Percentiles rank a stretch among this genome's conserved stretches.
phyloP scores from a whole-genome alignment of 2,113 vertebrate species.

The Grus americana region DNA sequence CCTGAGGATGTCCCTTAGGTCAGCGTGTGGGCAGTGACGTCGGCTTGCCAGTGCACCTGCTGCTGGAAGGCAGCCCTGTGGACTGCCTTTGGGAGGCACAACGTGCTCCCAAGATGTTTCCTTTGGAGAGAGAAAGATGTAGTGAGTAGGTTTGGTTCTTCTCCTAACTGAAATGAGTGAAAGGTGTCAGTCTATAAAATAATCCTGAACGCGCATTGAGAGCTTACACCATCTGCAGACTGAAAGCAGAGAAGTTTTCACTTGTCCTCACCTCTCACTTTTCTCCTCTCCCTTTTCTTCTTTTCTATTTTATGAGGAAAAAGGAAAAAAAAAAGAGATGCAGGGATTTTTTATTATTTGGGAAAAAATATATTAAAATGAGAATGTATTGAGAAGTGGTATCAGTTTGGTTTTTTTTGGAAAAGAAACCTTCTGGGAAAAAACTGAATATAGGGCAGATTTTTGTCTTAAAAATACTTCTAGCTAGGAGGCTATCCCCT shows the following conservation, averaged over 20 bases:
- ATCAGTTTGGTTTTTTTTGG: not conserved
- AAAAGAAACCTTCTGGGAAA: not conserved
- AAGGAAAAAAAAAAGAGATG: not conserved
- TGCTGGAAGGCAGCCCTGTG: not conserved
- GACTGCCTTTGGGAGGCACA: not conserved
- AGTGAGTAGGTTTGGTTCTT: not conserved
- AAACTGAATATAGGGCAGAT: not conserved
- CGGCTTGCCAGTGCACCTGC: not conserved
- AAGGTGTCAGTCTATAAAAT: not conserved
- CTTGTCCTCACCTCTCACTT: not conserved
- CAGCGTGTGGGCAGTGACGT: not conserved
- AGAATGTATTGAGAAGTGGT: not conserved
- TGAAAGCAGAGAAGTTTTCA: not conserved
- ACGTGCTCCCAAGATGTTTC: rapidly evolving
- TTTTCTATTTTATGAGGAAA: not conserved
- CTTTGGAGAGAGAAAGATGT: not conserved
- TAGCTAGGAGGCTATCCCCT: not conserved
- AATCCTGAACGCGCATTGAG: not conserved
- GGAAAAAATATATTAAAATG: not conserved
- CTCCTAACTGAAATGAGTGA: not conserved
- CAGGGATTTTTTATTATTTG: not conserved
- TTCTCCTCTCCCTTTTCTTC: not conserved
- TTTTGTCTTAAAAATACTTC: not conserved
- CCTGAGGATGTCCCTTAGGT: not conserved
- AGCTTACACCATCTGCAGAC: not conserved